Base-by-base conservation (phyloP, 2,888 invertebrate species). In the Encarsia formosa region DNA sequence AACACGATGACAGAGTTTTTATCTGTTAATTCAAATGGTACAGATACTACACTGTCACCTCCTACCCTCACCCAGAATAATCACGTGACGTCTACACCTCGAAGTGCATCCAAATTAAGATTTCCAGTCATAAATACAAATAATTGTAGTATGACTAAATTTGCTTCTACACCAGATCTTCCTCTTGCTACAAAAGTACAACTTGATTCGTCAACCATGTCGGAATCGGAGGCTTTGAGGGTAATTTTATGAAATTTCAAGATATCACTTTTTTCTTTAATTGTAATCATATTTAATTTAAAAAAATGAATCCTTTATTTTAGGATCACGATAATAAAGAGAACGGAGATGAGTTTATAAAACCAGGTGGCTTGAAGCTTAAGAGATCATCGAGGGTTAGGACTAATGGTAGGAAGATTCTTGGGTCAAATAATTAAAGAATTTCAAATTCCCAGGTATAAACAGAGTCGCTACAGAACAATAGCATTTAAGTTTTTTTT, bases 261-360 rank as follows among this genome's bases (percentile, higher is more conserved):
- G n/a, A 35, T 37, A 45, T 49, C 38, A 24, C 19, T 31, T 20
- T 24, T 29, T 19, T 16, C 3, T 11, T 41, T 20, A 18, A 40
- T n/a, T 3, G n/a, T 34, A 34, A 29, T 3, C 8, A 32, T 8
- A 23, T 15, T 20, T 29, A 5, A 24, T 29, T 40, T 2, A 44
- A 37, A 29, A 18, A n/a, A 47, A 16, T 40, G 20, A n/a, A 9
- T 49, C 19, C 34, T 39, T 26, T n/a, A 22, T 47, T 52, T 54
- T 59, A 61, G 37, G 60, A 63, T 59, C 61, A 42, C 16, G 53
- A 60, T 23, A 58, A 66, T 45, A 67, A 67, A 55, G 67, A 67
- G 54, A 67, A 67, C 45, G 63, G 61, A n/a, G 55, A 54, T 18
- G 59, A 54, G 24, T 61, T 65, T 34, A n/a, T 57, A 34, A 61